These are phyloP conservation scores for Tetropium fuscum DNA, from an alignment of 2,888 invertebrate species.

Conservation along the genomic window DNA sequence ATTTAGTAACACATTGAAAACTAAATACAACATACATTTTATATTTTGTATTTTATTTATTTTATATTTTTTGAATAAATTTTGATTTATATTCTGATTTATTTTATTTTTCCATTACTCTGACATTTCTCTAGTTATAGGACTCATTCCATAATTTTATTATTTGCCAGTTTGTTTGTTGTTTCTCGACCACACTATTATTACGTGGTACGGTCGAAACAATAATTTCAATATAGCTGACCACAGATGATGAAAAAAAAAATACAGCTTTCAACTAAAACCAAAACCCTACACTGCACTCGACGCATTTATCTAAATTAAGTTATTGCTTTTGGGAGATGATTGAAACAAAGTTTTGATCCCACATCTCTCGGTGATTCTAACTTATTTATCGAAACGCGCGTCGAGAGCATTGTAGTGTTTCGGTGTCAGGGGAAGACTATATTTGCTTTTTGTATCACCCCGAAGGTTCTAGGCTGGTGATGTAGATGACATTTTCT, in stretches of 20 bases:
- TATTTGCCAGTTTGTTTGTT: slow-evolving; percentile 54
- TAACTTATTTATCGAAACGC: too few species aligned
- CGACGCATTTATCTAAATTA: too few species aligned
- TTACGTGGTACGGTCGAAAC: slow-evolving; percentile 57
- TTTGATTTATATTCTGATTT: slow-evolving; percentile 21
- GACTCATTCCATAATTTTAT: slow-evolving; percentile 43
- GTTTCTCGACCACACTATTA: slow-evolving; percentile 57
- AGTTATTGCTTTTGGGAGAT: too few species aligned
- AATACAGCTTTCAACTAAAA: too few species aligned
- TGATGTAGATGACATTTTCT: too few species aligned
- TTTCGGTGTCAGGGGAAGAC: too few species aligned
- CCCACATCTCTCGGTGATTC: too few species aligned
- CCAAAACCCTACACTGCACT: neutral
- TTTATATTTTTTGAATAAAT: slow-evolving; percentile 15
- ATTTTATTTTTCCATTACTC: slow-evolving; percentile 27
- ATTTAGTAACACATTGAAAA: too few species aligned
- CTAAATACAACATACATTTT: slow-evolving; percentile 6
- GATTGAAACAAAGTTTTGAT: too few species aligned
- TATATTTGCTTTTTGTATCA: too few species aligned
- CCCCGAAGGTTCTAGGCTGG: too few species aligned
- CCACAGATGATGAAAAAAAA: slow-evolving; percentile 47
- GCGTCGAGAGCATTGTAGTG: too few species aligned
- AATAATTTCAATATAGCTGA: slow-evolving; percentile 51
- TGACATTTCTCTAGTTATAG: slow-evolving; percentile 28
- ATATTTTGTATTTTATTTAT: slow-evolving; percentile 23